Evolutionary conservation across 2,797 vertebrate genomes (phyloP).

Genomic region (Serranus cabrilla): DNA sequence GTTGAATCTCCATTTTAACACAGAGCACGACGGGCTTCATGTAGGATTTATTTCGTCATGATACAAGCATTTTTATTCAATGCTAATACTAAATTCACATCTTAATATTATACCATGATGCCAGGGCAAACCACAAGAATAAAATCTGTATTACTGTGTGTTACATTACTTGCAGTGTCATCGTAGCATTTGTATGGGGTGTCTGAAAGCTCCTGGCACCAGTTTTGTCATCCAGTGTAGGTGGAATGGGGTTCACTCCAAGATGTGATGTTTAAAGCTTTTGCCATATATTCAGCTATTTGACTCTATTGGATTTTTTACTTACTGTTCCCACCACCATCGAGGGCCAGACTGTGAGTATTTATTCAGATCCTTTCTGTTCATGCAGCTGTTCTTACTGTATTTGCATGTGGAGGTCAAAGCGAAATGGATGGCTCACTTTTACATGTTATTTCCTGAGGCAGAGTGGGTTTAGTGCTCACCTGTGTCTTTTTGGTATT

Average conservation of each 20-base stretch:
- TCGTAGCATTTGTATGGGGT: slow-evolving; percentile 17
- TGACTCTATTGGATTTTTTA: slow-evolving; percentile 23
- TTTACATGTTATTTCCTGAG: slow-evolving; percentile 6
- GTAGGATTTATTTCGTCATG: background rate
- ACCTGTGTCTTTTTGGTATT: background rate
- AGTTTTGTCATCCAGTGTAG: slow-evolving; percentile 51
- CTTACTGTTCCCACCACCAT: slow-evolving; percentile 8
- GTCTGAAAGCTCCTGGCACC: slow-evolving; percentile 45
- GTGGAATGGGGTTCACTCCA: slow-evolving; percentile 52
- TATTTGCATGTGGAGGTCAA: slow-evolving; percentile 35
- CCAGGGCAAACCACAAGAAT: background rate
- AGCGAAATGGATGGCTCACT: slow-evolving; percentile 12
- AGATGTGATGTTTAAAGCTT: slow-evolving; percentile 45
- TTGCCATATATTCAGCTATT: slow-evolving; percentile 48
- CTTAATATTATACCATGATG: background rate
- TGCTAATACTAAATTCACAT: slow-evolving; percentile 19
- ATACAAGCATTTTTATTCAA: background rate
- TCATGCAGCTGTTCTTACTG: slow-evolving; percentile 2
- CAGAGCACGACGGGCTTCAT: background rate
- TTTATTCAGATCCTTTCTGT: slow-evolving; percentile 15
- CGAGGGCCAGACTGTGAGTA: slow-evolving; percentile 8
- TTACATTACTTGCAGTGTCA: slow-evolving; percentile 23
- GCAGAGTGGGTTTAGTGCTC: background rate
- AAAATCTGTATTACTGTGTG: background rate
- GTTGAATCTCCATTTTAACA: slow-evolving; percentile 13